Base-by-base conservation (phyloP, 2,113 vertebrate species). In the Himantopus leucocephalus region DNA sequence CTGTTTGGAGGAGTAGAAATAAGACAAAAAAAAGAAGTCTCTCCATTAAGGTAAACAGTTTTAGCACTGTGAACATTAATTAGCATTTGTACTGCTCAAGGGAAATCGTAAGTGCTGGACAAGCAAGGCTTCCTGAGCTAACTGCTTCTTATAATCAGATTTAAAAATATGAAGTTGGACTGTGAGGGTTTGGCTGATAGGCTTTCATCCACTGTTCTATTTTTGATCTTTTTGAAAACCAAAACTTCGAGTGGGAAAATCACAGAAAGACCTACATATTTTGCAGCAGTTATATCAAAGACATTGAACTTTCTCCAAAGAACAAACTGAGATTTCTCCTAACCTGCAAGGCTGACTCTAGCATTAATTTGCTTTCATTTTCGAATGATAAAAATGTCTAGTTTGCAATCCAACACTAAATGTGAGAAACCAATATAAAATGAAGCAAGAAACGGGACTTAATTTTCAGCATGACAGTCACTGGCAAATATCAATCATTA, bases 401-500 rank as follows among this genome's bases (percentile, higher is more conserved):
- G 6, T n/a, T 92, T 72, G 67, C 30, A 92, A 91, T 85, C 43
- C 60, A 90, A 75, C 85, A 88, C 16, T 62, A 56, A 87, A 90
- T 35, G 34, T 53, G 74, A 96, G 90, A 96, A 88, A 91, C 21
- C 43, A 43, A 60, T 7, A 52, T 35, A 32, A 94, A 90, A 70
- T 93, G 43, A 72, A 92, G 71, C 52, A 86, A 68, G 56, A 92
- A 92, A 79, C 15, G n/a, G 71, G 82, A 92, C 39, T 78, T 50
- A 8, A 35, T 91, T 84, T 97, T 77, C 6, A 24, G 41, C 9
- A 39, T 8, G 47, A 39, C 9, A 83, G 59, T 62, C 66, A 67
- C 47, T 76, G 43, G 84, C 86, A 98, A 74, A 58, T 59, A 95
- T 62, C 92, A 92, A 81, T 97, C 93, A 95, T 90, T 91, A 96